A percentile compares a stretch with the other conserved stretches of the same genome.
Conservation (phyloP, 1,140 invertebrate species). For the Muscidifurax raptorellus region DNA sequence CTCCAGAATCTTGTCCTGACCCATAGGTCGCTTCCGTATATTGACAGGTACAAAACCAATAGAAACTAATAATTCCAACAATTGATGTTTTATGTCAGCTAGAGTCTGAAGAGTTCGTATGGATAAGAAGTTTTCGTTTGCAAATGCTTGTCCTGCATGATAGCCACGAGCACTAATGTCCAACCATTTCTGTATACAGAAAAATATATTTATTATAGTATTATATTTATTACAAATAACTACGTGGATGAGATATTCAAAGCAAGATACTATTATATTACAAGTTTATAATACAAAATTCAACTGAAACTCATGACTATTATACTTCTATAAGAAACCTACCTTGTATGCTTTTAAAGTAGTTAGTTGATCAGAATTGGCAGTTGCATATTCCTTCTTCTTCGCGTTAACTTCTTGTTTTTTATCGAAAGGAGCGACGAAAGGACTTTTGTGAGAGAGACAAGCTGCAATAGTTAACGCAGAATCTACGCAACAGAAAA, state of each 20-base stretch:
- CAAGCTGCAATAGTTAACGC: constrained; percentile 94
- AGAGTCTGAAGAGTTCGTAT: constrained; percentile 83
- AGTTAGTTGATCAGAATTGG: constrained; percentile 89
- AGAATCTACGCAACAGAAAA: constrained; percentile 95
- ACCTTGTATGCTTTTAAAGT: constrained; percentile 86
- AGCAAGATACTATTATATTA: not conserved
- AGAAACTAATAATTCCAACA: constrained; percentile 87
- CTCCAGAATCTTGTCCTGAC: constrained; percentile 81
- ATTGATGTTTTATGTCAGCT: constrained; percentile 88
- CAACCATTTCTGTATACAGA: constrained; percentile 82
- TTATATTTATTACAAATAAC: constrained; percentile 37
- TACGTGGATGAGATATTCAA: not conserved
- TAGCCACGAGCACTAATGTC: constrained; percentile 77
- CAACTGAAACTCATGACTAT: too few species aligned
- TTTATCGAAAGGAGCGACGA: constrained; percentile 85
- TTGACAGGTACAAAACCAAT: constrained; percentile 86
- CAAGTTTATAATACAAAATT: too few species aligned
- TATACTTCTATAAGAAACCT: constrained; percentile 49
- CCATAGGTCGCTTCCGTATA: constrained; percentile 75
- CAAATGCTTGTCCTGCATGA: constrained; percentile 81
- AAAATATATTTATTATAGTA: constrained; percentile 44
- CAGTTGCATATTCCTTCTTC: constrained; percentile 83
- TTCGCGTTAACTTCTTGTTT: constrained; percentile 83
- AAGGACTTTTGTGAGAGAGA: constrained; percentile 90
- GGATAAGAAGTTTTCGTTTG: constrained; percentile 86